phyloP scores from a whole-genome alignment of 2,888 invertebrate genomes.

The Amaurobius ferox region DNA sequence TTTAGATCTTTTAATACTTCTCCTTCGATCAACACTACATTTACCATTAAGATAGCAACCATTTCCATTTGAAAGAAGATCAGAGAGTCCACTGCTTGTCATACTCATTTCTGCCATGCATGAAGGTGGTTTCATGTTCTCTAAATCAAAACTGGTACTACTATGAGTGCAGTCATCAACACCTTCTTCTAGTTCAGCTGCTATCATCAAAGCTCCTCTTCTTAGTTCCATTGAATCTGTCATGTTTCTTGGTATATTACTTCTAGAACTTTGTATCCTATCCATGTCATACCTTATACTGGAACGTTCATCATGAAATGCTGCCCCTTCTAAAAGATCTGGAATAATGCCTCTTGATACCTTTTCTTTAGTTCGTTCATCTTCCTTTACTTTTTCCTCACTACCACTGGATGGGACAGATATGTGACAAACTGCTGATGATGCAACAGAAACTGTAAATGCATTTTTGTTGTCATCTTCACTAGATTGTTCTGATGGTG shows the following conservation, averaged over 20 bases:
- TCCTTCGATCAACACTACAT: conserved; percentile 48
- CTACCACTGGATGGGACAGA: conserved; percentile 51
- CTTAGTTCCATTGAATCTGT: conserved; percentile 71
- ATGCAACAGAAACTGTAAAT: conserved; percentile 12
- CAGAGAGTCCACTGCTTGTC: conserved; percentile 74
- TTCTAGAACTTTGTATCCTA: conserved; percentile 21
- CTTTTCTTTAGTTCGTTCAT: conserved; percentile 57
- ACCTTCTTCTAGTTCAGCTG: conserved; percentile 78
- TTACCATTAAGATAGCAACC: conserved; percentile 68
- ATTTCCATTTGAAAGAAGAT: conserved; percentile 70
- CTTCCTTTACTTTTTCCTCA: conserved; percentile 65
- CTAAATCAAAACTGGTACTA: conserved; percentile 78
- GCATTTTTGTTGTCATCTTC: conserved; percentile 67
- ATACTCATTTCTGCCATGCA: conserved; percentile 83
- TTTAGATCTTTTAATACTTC: conserved; percentile 55
- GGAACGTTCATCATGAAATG: conserved; percentile 39
- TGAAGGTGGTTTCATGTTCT: conserved; percentile 87
- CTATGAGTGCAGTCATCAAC: conserved; percentile 70
- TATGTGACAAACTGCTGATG: conserved; percentile 10
- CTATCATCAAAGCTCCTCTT: conserved; percentile 70
- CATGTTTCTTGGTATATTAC: conserved; percentile 41
- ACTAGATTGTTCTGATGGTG: conserved; percentile 65
- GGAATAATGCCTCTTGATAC: conserved; percentile 54
- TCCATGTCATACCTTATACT: conserved; percentile 18
- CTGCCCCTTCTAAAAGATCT: conserved; percentile 62